phyloP scores from a whole-genome alignment of 1,140 invertebrate genomes.

The Drosophila paulistorum region DNA sequence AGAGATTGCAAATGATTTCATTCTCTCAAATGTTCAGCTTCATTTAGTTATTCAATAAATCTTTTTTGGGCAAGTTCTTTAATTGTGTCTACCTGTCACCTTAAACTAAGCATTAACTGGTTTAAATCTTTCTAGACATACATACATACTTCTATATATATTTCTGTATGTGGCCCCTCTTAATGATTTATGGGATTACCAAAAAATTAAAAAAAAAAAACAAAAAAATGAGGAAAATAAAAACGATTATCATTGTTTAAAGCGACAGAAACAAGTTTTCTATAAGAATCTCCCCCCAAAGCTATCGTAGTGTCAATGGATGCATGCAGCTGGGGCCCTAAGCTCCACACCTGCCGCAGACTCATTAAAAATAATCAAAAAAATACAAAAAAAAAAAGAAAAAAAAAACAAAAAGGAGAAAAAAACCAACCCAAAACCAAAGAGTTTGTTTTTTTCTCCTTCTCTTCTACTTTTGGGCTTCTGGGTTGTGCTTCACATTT shows the following conservation, averaged over 20 bases:
- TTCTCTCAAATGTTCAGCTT: neutral
- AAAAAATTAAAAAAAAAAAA: slow-evolving; percentile 21
- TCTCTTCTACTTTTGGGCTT: neutral
- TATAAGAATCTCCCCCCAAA: slow-evolving; percentile 29
- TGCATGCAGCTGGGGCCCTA: slow-evolving; percentile 18
- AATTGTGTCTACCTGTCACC: slow-evolving; percentile 8
- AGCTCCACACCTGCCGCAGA: slow-evolving; percentile 19
- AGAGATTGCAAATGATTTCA: neutral
- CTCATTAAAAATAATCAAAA: slow-evolving; percentile 18
- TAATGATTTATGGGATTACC: slow-evolving; percentile 50
- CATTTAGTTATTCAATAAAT: slow-evolving; percentile 9
- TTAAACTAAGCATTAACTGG: slow-evolving; percentile 14
- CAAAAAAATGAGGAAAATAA: slow-evolving; percentile 30
- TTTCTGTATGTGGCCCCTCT: neutral
- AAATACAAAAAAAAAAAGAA: neutral
- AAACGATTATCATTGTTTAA: slow-evolving; percentile 55
- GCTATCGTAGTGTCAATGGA: slow-evolving; percentile 20
- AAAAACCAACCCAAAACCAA: slow-evolving; percentile 6
- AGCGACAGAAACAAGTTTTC: slow-evolving; percentile 17
- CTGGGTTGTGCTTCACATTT: slow-evolving; percentile 29
- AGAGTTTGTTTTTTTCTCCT: neutral
- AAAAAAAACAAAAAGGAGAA: neutral
- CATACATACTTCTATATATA: neutral
- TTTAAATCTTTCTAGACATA: neutral
- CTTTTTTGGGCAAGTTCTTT: slow-evolving; percentile 3